A percentile compares a stretch with the other conserved stretches of the same genome.
Conservation (phyloP, 2,888 invertebrate genomes). For the Diarsia rubi region DNA sequence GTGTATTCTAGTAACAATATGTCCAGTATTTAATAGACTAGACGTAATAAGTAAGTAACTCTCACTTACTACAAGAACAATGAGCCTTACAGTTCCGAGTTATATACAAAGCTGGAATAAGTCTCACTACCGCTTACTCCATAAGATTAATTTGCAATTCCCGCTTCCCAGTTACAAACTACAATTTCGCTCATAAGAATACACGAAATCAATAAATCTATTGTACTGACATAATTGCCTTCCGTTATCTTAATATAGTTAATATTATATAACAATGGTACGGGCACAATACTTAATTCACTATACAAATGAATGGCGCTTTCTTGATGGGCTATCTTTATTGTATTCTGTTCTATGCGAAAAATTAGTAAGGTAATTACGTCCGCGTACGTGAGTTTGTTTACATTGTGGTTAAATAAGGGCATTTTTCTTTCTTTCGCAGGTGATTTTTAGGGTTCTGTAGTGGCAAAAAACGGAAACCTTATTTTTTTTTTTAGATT, state of each 20-base stretch:
- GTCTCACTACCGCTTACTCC: background rate
- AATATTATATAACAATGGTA: conserved; percentile 59
- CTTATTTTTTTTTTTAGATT: too few species aligned
- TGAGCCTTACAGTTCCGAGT: background rate
- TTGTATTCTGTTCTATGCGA: conserved; percentile 59
- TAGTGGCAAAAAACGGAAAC: too few species aligned
- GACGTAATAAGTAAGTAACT: background rate
- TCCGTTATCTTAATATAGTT: conserved; percentile 55
- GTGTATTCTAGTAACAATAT: background rate
- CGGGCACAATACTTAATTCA: conserved; percentile 63
- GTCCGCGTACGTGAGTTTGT: conserved; percentile 33
- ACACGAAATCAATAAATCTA: conserved; percentile 56
- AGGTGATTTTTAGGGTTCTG: too few species aligned
- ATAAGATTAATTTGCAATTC: conserved; percentile 9
- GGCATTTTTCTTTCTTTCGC: background rate
- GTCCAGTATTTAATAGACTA: background rate
- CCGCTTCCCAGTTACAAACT: conserved; percentile 13
- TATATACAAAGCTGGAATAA: conserved; percentile 9
- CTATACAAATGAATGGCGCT: conserved; percentile 56
- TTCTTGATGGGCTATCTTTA: conserved; percentile 60
- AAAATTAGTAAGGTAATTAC: conserved; percentile 58
- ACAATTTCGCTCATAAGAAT: conserved; percentile 47
- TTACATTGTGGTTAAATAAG: conserved; percentile 18
- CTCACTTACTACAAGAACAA: conserved; percentile 21
- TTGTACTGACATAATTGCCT: conserved; percentile 57